A percentile compares a stretch with the other conserved stretches of the same genome.
Evolutionary conservation across 2,113 vertebrate species (phyloP).

Genomic region (Ptychochromis oligacanthus): DNA sequence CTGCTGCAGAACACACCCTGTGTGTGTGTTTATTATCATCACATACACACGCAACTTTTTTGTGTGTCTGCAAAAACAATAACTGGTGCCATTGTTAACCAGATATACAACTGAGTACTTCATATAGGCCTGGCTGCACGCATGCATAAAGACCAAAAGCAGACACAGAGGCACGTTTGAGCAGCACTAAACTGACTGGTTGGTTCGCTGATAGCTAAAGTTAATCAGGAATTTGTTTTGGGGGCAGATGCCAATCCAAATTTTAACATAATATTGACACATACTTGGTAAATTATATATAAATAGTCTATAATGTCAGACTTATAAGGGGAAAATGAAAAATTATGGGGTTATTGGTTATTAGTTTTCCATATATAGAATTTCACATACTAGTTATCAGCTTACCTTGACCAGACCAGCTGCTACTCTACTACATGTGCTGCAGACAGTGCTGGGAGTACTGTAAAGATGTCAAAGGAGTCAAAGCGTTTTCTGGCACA

Average conservation of each 20-base stretch:
- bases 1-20: not conserved
- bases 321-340: no score
- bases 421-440: not conserved
- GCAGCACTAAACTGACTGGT: not conserved
- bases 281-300: not conserved
- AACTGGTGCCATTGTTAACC: constrained; percentile 1
- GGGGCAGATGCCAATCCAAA: not conserved
- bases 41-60: not conserved
- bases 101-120: constrained; percentile 2
- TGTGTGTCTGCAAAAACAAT: not conserved
- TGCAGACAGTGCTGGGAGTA: no score
- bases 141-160: not conserved
- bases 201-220: no score
- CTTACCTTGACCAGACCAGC: not conserved
- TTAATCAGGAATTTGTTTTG: not conserved
- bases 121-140: not conserved
- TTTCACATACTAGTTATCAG: not conserved
- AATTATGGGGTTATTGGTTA: not conserved
- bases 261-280: not conserved
- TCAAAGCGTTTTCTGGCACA: no score
- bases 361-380: no score
- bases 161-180: not conserved
- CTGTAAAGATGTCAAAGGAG: no score
- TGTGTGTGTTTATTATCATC: not conserved
- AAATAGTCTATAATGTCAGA: not conserved